Conservation (phyloP, 2,113 vertebrate genomes). For the Scomber colias region DNA sequence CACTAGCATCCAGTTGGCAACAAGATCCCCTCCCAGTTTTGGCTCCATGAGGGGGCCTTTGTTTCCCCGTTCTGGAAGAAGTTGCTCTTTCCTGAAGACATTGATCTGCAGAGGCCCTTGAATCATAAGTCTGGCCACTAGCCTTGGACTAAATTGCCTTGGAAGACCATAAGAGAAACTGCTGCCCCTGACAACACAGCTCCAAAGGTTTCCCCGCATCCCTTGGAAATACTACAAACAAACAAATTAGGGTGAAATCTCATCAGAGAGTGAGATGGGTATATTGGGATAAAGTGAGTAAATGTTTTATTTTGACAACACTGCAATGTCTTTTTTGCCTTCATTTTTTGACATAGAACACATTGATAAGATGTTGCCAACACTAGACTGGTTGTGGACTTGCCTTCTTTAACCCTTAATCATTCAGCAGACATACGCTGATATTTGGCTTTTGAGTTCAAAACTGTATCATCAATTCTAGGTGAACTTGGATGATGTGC, state of each 20-base stretch:
- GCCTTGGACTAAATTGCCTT: neutral
- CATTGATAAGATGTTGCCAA: neutral
- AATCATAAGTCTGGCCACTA: neutral
- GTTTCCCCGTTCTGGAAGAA: neutral
- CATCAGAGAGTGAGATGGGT: too few relatives aligned
- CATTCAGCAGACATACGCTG: neutral
- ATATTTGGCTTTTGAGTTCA: neutral
- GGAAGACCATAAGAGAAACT: neutral
- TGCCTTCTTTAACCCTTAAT: neutral
- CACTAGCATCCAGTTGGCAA: neutral
- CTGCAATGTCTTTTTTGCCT: too few relatives aligned
- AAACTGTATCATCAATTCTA: neutral
- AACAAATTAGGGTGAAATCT: too few relatives aligned
- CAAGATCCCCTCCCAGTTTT: neutral
- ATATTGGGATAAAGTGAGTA: too few relatives aligned
- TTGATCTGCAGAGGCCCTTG: neutral
- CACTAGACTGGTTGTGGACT: neutral
- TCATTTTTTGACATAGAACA: too few relatives aligned
- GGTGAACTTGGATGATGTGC: conserved; percentile 15
- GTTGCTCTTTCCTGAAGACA: too few relatives aligned
- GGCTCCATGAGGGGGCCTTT: neutral
- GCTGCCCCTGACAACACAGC: neutral
- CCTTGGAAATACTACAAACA: too few relatives aligned
- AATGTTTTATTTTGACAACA: too few relatives aligned
- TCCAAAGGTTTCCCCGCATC: neutral